Evolutionary conservation across 2,888 invertebrate genomes (phyloP).

Genomic region (Drosophila acutilabella): DNA sequence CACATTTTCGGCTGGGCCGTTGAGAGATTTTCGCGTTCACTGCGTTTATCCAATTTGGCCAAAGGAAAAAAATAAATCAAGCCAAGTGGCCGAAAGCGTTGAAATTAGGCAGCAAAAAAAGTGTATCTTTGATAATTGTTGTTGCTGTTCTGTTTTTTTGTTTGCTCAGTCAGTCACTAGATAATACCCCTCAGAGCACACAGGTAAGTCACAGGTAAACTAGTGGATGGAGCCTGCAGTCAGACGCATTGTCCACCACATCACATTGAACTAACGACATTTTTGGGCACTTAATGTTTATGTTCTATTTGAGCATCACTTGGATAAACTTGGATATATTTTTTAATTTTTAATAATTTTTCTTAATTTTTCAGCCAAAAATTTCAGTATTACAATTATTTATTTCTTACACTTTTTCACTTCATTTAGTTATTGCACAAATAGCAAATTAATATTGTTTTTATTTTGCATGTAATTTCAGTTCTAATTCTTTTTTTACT

Average conservation of each 20-base stretch:
- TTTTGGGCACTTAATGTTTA: constrained; percentile 26
- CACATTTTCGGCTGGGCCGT: constrained; percentile 78
- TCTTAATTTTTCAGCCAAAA: constrained; percentile 37
- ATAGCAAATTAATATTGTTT: constrained; percentile 29
- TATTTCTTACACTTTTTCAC: constrained; percentile 33
- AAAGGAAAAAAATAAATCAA: constrained; percentile 25
- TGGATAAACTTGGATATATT: constrained; percentile 16
- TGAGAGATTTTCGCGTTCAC: constrained; percentile 44
- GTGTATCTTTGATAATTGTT: constrained; percentile 9
- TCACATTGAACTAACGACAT: constrained; percentile 68
- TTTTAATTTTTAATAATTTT: constrained; percentile 22
- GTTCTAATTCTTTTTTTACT: constrained; percentile 1
- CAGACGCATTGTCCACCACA: constrained; percentile 59
- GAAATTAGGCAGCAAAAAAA: constrained; percentile 16
- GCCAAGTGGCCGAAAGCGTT: constrained; percentile 33
- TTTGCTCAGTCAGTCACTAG: constrained; percentile 49
- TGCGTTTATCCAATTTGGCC: constrained; percentile 70
- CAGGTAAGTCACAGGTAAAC: constrained; percentile 56
- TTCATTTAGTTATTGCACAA: constrained; percentile 24
- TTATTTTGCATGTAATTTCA: constrained; percentile 2
- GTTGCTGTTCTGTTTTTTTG: constrained; percentile 8
- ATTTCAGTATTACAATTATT: constrained; percentile 27
- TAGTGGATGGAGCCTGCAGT: constrained; percentile 55
- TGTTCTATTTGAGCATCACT: constrained; percentile 36
- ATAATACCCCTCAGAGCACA: constrained; percentile 33